phyloP scores from a whole-genome alignment of 2,888 invertebrate genomes.

The Carabus problematicus region DNA sequence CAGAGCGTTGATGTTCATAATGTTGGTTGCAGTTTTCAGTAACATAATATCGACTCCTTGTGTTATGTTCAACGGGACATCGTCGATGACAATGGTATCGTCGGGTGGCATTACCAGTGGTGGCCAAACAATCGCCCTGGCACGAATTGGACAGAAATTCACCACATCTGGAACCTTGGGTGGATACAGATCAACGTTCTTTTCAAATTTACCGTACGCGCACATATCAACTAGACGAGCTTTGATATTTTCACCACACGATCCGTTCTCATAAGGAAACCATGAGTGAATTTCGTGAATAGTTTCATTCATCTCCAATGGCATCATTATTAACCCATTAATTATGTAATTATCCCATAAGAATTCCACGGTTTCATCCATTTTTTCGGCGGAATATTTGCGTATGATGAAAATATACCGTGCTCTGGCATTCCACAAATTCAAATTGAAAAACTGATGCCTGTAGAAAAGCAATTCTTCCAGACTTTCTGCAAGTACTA shows the following conservation, averaged over 20 bases:
- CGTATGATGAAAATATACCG: slow-evolving; percentile 11
- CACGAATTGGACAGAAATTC: slow-evolving; percentile 11
- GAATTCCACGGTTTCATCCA: not conserved
- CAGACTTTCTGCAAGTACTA: slow-evolving; percentile 4
- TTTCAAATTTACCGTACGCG: not conserved
- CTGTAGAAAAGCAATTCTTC: slow-evolving; percentile 9
- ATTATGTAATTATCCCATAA: slow-evolving; percentile 26
- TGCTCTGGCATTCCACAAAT: slow-evolving; percentile 18
- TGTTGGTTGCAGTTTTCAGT: not conserved
- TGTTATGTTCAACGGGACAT: slow-evolving; percentile 2
- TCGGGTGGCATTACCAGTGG: slow-evolving; percentile 23
- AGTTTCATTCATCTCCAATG: not conserved
- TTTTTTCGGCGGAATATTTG: not conserved
- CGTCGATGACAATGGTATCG: not conserved
- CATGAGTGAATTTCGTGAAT: slow-evolving; percentile 1
- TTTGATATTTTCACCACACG: slow-evolving; percentile 4
- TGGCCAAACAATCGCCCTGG: slow-evolving; percentile 14
- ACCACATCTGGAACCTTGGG: slow-evolving; percentile 11
- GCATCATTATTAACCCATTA: slow-evolving; percentile 28
- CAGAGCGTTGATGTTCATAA: not conserved
- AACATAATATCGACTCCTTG: slow-evolving; percentile 15
- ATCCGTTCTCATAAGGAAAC: slow-evolving; percentile 21
- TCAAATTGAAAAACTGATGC: not conserved
- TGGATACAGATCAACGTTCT: slow-evolving; percentile 20
- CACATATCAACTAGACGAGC: slow-evolving; percentile 10